Conservation (phyloP, 2,797 vertebrate genomes). For the Lacerta bilineata region DNA sequence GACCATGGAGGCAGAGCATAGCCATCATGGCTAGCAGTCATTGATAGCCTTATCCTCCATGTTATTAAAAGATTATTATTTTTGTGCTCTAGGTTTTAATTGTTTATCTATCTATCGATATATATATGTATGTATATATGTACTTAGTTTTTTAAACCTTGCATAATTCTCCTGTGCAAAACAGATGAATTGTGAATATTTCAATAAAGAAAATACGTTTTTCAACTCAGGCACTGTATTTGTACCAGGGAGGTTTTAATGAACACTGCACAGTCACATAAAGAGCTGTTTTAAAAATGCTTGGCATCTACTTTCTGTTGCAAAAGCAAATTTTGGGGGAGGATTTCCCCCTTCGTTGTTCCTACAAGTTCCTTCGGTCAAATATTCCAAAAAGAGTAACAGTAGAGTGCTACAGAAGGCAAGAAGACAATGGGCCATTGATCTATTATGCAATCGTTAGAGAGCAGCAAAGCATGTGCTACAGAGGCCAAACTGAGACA, state of each 20-base stretch:
- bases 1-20: too few species aligned
- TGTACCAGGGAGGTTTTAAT: not conserved
- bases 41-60: too few species aligned
- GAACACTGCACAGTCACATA: not conserved
- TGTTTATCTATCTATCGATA: too few species aligned
- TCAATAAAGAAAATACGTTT: not conserved
- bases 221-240: not conserved
- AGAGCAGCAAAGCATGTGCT: conserved; percentile 50
- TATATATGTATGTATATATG: not conserved
- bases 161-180: not conserved
- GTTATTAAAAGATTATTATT: not conserved
- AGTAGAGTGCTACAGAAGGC: conserved; percentile 36
- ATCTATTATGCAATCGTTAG: conserved; percentile 59
- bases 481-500: conserved; percentile 58
- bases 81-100: not conserved
- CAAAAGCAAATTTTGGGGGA: not conserved
- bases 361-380: conserved; percentile 18
- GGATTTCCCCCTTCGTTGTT: not conserved
- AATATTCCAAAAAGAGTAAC: conserved; percentile 36
- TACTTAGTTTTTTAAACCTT: not conserved
- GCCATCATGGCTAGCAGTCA: too few species aligned
- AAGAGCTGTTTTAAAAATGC: not conserved
- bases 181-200: not conserved
- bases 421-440: conserved; percentile 64
- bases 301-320: conserved; percentile 14